Conservation (phyloP, 1,140 invertebrate genomes). For the Aphelinus atriplicis region DNA sequence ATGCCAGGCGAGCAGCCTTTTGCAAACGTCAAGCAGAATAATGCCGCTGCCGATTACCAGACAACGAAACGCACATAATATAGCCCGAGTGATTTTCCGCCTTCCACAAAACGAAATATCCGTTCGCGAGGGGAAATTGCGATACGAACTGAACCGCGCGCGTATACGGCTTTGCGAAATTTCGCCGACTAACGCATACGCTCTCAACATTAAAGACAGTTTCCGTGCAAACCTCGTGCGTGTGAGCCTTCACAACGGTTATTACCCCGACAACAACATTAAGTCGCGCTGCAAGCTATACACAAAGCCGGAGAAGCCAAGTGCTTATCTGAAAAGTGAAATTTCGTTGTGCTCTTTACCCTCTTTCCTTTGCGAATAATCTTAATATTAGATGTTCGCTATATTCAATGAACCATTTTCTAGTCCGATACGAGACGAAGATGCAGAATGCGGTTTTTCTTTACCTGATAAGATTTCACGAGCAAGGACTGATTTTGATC, state of each 20-base stretch:
- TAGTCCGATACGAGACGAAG: too few relatives aligned
- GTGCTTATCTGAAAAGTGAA: neutral
- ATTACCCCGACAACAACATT: neutral
- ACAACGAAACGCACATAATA: neutral
- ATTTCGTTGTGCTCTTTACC: neutral
- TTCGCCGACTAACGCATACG: neutral
- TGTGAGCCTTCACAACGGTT: too few relatives aligned
- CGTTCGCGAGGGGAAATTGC: slow-evolving; percentile 25
- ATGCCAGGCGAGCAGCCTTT: too few relatives aligned
- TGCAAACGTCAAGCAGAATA: too few relatives aligned
- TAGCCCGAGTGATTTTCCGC: neutral
- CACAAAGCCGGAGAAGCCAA: neutral
- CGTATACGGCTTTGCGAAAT: slow-evolving; percentile 14
- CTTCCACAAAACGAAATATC: slow-evolving; percentile 24
- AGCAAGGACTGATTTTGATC: too few relatives aligned
- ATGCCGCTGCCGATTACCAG: neutral
- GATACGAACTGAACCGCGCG: slow-evolving; percentile 6
- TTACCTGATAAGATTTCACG: too few relatives aligned
- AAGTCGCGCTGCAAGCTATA: neutral
- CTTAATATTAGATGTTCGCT: too few relatives aligned
- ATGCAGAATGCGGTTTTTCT: too few relatives aligned
- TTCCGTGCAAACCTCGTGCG: too few relatives aligned
- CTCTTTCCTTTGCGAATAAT: neutral
- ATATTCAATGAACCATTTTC: too few relatives aligned
- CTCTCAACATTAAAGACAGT: too few relatives aligned